Conservation (phyloP, 1,140 invertebrate species). For the Penaeus vannamei region DNA sequence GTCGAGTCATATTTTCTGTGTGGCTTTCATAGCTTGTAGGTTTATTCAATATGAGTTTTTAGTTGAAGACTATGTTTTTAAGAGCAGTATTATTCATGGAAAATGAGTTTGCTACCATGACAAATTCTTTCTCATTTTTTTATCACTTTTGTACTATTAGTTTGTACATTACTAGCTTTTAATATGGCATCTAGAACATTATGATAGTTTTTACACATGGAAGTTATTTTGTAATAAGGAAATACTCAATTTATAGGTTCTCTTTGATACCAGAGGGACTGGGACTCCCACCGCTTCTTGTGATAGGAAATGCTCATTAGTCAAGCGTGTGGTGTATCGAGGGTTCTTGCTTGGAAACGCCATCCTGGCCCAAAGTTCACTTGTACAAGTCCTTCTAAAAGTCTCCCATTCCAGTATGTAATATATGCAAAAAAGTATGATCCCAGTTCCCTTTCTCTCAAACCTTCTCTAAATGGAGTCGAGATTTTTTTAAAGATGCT, state of each 20-base stretch:
- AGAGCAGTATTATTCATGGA: conserved; percentile 65
- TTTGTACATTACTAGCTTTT: conserved; percentile 67
- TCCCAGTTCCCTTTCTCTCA: too few relatives aligned
- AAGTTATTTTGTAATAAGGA: conserved; percentile 67
- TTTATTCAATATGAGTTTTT: conserved; percentile 58
- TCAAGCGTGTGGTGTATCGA: conserved; percentile 40
- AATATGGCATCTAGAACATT: conserved; percentile 66
- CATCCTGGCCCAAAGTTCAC: conserved; percentile 39
- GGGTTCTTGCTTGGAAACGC: conserved; percentile 54
- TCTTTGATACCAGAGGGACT: conserved; percentile 66
- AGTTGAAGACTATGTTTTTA: conserved; percentile 48
- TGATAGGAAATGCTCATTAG: conserved; percentile 63
- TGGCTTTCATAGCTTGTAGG: conserved; percentile 63
- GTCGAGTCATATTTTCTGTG: conserved; percentile 64
- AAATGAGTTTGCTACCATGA: conserved; percentile 63
- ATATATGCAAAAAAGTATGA: conserved; percentile 7
- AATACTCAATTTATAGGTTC: conserved; percentile 67
- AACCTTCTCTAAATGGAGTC: background rate
- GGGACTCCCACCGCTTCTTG: conserved; percentile 62
- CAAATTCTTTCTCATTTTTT: conserved; percentile 56
- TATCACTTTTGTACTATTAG: conserved; percentile 65
- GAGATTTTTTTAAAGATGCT: background rate
- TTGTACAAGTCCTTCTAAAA: background rate
- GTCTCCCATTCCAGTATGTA: conserved; percentile 50
- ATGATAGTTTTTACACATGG: conserved; percentile 65